Conservation (phyloP, 2,888 invertebrate genomes). For the Aethes cnicana region DNA sequence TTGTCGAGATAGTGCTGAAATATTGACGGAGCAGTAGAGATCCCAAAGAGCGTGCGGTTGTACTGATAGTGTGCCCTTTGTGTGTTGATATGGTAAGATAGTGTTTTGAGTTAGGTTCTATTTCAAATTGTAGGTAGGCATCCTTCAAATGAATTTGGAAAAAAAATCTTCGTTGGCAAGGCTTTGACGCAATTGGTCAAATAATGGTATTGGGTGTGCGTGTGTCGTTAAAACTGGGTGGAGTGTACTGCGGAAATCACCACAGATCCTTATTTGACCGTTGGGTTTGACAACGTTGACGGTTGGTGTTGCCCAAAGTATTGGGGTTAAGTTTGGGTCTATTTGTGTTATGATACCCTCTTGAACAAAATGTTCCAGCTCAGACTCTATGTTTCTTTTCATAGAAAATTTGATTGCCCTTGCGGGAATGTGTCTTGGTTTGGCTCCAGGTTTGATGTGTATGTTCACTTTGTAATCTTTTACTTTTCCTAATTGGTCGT, state of each 20-base stretch:
- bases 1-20: constrained; percentile 30
- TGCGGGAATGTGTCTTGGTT: background rate
- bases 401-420: constrained; percentile 8
- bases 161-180: background rate
- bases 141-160: constrained; percentile 11
- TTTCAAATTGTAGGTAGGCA: constrained; percentile 13
- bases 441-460: background rate
- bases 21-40: constrained; percentile 29
- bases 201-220: constrained; percentile 25
- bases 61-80: constrained; percentile 7
- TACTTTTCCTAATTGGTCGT: constrained; percentile 23
- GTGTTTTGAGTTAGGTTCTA: constrained; percentile 5
- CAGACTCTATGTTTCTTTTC: constrained; percentile 19
- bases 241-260: constrained; percentile 19
- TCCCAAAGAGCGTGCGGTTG: constrained; percentile 27
- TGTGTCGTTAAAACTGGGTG: constrained; percentile 20
- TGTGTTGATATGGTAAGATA: constrained; percentile 12
- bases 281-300: constrained; percentile 10
- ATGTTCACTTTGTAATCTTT: constrained; percentile 16
- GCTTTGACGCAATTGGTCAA: constrained; percentile 26
- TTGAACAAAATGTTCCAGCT: background rate
- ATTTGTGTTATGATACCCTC: background rate
- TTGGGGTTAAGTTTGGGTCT: constrained; percentile 9
- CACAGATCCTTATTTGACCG: constrained; percentile 20
- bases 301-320: constrained; percentile 11